Evolutionary conservation across 2,888 invertebrate species (phyloP).

Genomic region (Drosophila mercatorum): DNA sequence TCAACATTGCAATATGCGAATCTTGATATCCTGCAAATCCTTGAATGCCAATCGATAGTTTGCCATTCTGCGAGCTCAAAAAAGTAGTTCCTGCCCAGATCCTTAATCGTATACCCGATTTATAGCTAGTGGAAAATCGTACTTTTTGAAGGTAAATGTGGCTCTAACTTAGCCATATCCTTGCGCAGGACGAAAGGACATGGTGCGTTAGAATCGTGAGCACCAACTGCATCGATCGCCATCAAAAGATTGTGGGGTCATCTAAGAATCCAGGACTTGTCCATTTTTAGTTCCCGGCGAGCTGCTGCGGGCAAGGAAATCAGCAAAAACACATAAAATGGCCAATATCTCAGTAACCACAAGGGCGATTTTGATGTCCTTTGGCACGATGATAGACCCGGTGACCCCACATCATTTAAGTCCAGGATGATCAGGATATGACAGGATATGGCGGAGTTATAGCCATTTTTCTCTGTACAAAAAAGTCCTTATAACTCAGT

Average conservation of each 20-base stretch:
- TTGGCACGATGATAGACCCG: not conserved
- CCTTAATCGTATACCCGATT: no score
- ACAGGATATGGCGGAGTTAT: not conserved
- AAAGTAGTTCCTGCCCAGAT: not conserved
- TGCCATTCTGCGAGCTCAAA: not conserved
- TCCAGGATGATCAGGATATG: not conserved
- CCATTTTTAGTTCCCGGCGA: not conserved
- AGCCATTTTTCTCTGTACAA: not conserved
- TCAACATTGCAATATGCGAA: not conserved
- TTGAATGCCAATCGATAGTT: not conserved
- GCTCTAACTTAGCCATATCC: not conserved
- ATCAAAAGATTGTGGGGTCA: not conserved
- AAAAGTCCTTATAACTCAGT: not conserved
- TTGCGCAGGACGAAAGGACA: not conserved
- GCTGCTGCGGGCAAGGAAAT: not conserved
- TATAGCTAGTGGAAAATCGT: not conserved
- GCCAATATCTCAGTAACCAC: not conserved
- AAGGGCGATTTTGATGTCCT: not conserved
- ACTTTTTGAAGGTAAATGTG: not conserved
- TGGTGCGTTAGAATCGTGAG: not conserved
- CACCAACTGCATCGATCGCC: not conserved
- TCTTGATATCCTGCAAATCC: not conserved
- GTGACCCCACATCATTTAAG: not conserved
- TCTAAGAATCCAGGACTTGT: constrained; percentile 5
- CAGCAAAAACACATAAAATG: not conserved